These are phyloP conservation scores for Ectobius pallidus DNA, from an alignment of 2,888 invertebrate species.

Conservation along the genomic window DNA sequence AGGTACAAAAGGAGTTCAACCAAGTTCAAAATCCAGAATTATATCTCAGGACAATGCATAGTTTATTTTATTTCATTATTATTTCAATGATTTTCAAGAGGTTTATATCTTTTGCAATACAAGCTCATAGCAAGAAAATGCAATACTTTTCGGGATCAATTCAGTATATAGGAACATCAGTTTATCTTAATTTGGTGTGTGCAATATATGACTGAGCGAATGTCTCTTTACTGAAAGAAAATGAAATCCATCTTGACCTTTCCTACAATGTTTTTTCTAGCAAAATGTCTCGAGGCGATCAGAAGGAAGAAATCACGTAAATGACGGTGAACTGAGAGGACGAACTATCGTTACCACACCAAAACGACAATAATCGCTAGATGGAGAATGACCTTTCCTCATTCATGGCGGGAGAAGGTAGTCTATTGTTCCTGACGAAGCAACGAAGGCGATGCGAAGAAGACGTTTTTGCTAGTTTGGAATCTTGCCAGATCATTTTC, in stretches of 20 bases:
- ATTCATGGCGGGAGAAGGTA: background rate
- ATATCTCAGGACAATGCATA: too few relatives aligned
- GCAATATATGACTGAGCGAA: too few relatives aligned
- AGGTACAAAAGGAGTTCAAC: too few relatives aligned
- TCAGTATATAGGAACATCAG: too few relatives aligned
- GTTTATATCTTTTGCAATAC: too few relatives aligned
- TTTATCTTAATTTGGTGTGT: too few relatives aligned
- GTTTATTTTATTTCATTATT: too few relatives aligned
- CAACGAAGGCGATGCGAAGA: background rate
- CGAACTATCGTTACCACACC: background rate
- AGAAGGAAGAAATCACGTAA: background rate
- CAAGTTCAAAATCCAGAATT: too few relatives aligned
- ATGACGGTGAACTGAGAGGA: background rate
- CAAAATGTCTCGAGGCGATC: background rate
- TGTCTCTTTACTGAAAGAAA: too few relatives aligned
- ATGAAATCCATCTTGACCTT: background rate
- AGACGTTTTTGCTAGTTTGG: slow-evolving; percentile 4
- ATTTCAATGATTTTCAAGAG: too few relatives aligned
- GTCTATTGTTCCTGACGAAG: background rate
- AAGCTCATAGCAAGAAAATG: too few relatives aligned
- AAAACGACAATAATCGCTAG: background rate
- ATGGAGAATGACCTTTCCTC: background rate
- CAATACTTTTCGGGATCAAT: too few relatives aligned
- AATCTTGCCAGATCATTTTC: slow-evolving; percentile 1
- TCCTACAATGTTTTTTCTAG: background rate